Evolutionary conservation across 1,140 invertebrate species (phyloP).

Genomic region (Halictus rubicundus): DNA sequence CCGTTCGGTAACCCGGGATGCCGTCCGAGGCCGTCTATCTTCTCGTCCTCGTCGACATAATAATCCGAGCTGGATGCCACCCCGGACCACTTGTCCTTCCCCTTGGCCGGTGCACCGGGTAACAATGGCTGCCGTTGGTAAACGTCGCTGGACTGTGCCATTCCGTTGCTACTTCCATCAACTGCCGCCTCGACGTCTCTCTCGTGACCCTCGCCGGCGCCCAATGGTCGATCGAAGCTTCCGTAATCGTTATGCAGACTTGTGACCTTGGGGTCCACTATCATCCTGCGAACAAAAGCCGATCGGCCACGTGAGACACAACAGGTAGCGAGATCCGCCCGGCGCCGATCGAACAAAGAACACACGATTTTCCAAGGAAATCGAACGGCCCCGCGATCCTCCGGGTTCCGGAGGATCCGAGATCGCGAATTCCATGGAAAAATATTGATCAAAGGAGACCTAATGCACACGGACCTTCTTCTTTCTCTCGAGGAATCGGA

Average conservation of each 20-base stretch:
- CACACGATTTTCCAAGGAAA: background rate
- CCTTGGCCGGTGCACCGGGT: conserved; percentile 75
- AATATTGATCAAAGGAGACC: background rate
- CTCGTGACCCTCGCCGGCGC: conserved; percentile 71
- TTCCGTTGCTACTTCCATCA: conserved; percentile 76
- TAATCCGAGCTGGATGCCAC: conserved; percentile 75
- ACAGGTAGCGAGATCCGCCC: background rate
- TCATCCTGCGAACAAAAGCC: conserved; percentile 77
- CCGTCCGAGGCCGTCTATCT: conserved; percentile 74
- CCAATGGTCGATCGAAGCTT: conserved; percentile 79
- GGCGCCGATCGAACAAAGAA: no score
- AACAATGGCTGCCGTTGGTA: conserved; percentile 81
- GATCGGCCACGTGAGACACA: no score
- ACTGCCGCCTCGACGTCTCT: conserved; percentile 74
- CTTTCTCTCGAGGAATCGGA: no score
- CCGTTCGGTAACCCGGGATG: conserved; percentile 73
- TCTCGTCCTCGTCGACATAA: conserved; percentile 77
- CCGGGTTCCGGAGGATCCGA: background rate
- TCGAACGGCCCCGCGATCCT: background rate
- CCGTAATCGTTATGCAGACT: conserved; percentile 82
- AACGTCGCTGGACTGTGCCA: conserved; percentile 80
- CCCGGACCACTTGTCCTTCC: conserved; percentile 76
- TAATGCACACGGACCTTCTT: background rate
- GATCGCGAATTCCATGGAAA: background rate
- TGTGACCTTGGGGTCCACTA: conserved; percentile 81